phyloP scores from a whole-genome alignment of 2,113 vertebrate genomes.

The Solenodon paradoxus region DNA sequence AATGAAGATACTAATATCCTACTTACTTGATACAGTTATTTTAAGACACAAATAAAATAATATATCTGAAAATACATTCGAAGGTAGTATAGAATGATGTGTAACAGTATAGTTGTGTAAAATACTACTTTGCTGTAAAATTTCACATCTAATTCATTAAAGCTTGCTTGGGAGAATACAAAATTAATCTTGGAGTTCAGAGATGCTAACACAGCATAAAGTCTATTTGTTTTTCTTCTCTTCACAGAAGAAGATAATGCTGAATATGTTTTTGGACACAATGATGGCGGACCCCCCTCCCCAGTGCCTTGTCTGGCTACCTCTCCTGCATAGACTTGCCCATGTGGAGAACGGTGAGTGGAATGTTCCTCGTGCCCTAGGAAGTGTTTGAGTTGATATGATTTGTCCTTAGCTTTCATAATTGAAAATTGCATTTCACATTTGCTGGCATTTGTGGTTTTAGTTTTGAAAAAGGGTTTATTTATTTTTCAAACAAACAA shows the following conservation, averaged over 20 bases:
- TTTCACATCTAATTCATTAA: not conserved
- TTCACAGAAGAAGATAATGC: conserved; percentile 94
- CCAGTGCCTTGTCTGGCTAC: conserved; percentile 99
- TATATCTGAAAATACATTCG: not conserved
- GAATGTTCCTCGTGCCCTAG: fast-evolving
- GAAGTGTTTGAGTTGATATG: not conserved
- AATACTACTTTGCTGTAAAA: not conserved
- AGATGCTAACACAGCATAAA: not conserved
- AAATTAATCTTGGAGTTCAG: not conserved
- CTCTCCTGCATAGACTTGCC: conserved; percentile 97
- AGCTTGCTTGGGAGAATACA: not conserved
- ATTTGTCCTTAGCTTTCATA: not conserved
- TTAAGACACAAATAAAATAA: not conserved
- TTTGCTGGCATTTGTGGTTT: conserved; percentile 6
- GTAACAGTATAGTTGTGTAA: not conserved
- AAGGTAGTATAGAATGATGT: not conserved
- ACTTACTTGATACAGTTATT: not conserved
- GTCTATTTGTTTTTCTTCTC: conserved; percentile 55
- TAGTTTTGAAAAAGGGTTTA: not conserved
- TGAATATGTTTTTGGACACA: conserved; percentile 96
- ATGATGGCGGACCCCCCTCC: conserved; percentile 97
- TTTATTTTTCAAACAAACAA: conserved; percentile 1
- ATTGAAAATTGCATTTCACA: not conserved
- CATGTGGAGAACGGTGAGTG: conserved; percentile 96
- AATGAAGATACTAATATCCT: not conserved